A percentile compares a stretch with the other conserved stretches of the same genome.
Evolutionary conservation across 2,888 invertebrate genomes (phyloP).

Genomic region (Aleiodes leptofemur): DNA sequence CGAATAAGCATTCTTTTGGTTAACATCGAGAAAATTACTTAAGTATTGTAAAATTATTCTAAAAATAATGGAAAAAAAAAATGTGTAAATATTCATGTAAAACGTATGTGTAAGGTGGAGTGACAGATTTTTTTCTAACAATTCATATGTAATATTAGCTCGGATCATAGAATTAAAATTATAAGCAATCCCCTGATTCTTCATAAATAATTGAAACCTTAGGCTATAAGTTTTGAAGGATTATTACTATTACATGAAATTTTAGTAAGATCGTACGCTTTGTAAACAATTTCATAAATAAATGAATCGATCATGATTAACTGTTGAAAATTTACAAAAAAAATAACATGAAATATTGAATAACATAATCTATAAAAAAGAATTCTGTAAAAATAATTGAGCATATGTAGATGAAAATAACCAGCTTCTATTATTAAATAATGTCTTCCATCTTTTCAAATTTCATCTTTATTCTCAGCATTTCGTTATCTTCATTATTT

Average conservation of each 20-base stretch:
- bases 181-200: neutral
- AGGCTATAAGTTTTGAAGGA: constrained; percentile 13
- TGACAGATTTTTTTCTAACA: constrained; percentile 26
- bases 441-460: constrained; percentile 63
- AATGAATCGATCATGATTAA: constrained; percentile 19
- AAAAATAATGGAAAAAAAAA: neutral
- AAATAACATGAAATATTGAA: too few species aligned
- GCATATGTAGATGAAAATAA: constrained; percentile 55
- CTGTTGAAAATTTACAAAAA: neutral
- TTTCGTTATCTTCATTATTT: too few species aligned
- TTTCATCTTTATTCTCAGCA: constrained; percentile 47
- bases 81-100: constrained; percentile 28
- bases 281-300: constrained; percentile 30
- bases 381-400: constrained; percentile 41
- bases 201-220: constrained; percentile 9
- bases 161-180: neutral
- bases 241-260: neutral
- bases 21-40: constrained; percentile 21
- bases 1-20: constrained; percentile 4
- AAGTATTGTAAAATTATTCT: constrained; percentile 16
- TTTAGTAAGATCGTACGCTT: constrained; percentile 26
- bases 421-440: constrained; percentile 41
- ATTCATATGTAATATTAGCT: constrained; percentile 18
- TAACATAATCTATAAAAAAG: neutral
- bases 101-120: constrained; percentile 15